A percentile compares a stretch with the other conserved stretches of the same genome.
These are phyloP conservation scores for Xyrauchen texanus DNA, from an alignment of 2,113 vertebrate species.

Conservation along the genomic window DNA sequence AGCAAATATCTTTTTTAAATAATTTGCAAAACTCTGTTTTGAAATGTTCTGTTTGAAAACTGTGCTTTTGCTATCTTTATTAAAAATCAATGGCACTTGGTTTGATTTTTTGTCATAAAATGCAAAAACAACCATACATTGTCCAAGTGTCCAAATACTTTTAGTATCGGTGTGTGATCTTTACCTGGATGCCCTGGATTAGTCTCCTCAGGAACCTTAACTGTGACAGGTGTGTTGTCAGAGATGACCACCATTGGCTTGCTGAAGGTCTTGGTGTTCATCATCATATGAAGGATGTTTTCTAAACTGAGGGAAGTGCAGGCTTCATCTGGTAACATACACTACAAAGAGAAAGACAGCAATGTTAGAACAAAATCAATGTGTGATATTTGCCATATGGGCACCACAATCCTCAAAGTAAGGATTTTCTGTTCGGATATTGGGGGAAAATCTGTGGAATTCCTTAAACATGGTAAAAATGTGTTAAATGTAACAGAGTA, in stretches of 20 bases:
- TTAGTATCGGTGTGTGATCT: background rate
- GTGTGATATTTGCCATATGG: background rate
- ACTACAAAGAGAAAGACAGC: conserved; percentile 70
- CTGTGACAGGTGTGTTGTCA: conserved; percentile 36
- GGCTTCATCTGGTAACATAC: conserved; percentile 79
- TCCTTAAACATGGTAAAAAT: too few relatives aligned
- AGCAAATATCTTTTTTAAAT: too few relatives aligned
- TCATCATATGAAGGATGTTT: conserved; percentile 85
- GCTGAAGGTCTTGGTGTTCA: conserved; percentile 81
- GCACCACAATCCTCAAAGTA: background rate
- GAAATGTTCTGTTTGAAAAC: too few relatives aligned
- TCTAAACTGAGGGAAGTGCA: conserved; percentile 77
- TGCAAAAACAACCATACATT: too few relatives aligned
- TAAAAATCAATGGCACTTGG: too few relatives aligned
- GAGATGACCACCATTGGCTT: conserved; percentile 82
- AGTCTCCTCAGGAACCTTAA: background rate
- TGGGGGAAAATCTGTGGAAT: too few relatives aligned
- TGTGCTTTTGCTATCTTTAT: too few relatives aligned
- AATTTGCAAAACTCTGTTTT: too few relatives aligned
- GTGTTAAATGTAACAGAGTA: too few relatives aligned
- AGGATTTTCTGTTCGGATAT: too few relatives aligned
- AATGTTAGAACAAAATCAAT: background rate
- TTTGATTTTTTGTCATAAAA: too few relatives aligned
- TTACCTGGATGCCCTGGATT: conserved; percentile 41
- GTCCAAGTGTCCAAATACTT: too few relatives aligned